Percentiles rank a stretch among this genome's conserved stretches.
Evolutionary conservation across 30 jellyfish, hydroid and myxozoan genomes (phyloP).

Genomic region (Aurelia coerulea): DNA sequence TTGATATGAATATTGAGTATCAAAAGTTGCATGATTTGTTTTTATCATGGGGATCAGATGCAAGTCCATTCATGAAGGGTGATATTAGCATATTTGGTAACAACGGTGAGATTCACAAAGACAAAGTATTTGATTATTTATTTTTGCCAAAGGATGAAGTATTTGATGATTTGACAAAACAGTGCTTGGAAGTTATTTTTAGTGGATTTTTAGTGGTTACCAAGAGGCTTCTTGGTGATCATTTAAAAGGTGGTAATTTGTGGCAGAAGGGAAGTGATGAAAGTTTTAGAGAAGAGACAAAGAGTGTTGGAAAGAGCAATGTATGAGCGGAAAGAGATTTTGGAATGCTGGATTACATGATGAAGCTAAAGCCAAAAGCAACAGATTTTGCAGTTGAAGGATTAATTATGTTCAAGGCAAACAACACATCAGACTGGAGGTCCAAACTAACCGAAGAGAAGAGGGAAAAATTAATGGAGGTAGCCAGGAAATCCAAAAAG

Average conservation of each 20-base stretch:
- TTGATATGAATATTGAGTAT: constrained; percentile 3
- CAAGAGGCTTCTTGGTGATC: constrained; percentile 1
- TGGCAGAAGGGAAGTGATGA: background rate
- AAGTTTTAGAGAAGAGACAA: constrained; percentile 1
- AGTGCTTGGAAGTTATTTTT: constrained; percentile 24
- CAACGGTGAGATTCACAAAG: background rate
- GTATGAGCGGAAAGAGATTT: constrained; percentile 13
- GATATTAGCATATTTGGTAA: background rate
- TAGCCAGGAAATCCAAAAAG: constrained; percentile 15
- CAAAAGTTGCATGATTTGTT: background rate
- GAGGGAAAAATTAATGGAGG: background rate
- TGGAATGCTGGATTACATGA: constrained; percentile 16
- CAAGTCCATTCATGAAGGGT: background rate
- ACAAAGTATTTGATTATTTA: background rate
- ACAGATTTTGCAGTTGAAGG: constrained; percentile 2
- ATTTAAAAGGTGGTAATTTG: background rate
- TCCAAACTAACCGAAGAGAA: background rate
- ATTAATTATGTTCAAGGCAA: background rate
- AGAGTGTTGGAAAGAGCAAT: constrained; percentile 1
- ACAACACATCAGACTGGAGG: constrained; percentile 4
- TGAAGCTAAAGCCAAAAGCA: constrained; percentile 19
- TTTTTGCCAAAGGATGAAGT: background rate
- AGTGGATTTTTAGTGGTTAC: constrained; percentile 6
- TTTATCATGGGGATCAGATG: background rate
- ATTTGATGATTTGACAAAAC: background rate